phyloP scores from a whole-genome alignment of 2,797 vertebrate species.

The Ctenosaura bakeri region DNA sequence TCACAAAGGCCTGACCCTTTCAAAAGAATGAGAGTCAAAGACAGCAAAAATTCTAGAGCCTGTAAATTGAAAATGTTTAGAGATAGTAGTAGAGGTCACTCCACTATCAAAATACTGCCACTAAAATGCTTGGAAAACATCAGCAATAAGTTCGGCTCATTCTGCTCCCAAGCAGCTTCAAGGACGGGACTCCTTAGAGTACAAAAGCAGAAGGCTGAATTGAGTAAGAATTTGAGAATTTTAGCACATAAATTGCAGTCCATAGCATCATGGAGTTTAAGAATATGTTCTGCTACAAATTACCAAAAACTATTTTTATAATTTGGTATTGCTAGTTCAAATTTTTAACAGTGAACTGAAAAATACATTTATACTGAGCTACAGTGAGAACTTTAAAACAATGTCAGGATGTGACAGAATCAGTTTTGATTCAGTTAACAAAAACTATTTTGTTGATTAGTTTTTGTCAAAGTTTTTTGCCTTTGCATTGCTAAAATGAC shows the following conservation, averaged over 20 bases:
- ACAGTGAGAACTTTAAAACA: constrained; percentile 19
- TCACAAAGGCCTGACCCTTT: constrained; percentile 71
- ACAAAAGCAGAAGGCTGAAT: constrained; percentile 10
- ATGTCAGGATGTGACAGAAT: neutral
- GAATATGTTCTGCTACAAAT: constrained; percentile 25
- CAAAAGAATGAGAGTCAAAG: constrained; percentile 73
- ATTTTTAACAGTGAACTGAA: constrained; percentile 34
- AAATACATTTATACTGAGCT: neutral
- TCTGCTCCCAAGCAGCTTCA: constrained; percentile 51
- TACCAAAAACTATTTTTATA: neutral
- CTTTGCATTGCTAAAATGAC: constrained; percentile 30
- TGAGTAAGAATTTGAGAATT: constrained; percentile 30
- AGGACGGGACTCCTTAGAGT: constrained; percentile 64
- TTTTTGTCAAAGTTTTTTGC: neutral
- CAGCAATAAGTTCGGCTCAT: constrained; percentile 56
- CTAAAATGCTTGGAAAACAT: constrained; percentile 65
- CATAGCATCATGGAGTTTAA: constrained; percentile 22
- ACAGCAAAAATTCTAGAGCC: constrained; percentile 67
- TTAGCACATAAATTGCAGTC: constrained; percentile 43
- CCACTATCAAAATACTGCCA: constrained; percentile 64
- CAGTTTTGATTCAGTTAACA: neutral
- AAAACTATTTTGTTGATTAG: neutral
- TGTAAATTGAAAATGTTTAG: constrained; percentile 77
- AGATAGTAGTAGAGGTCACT: constrained; percentile 72
- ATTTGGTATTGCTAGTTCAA: neutral